Conservation (phyloP, 1,140 invertebrate genomes). For the Monochamus saltuarius region DNA sequence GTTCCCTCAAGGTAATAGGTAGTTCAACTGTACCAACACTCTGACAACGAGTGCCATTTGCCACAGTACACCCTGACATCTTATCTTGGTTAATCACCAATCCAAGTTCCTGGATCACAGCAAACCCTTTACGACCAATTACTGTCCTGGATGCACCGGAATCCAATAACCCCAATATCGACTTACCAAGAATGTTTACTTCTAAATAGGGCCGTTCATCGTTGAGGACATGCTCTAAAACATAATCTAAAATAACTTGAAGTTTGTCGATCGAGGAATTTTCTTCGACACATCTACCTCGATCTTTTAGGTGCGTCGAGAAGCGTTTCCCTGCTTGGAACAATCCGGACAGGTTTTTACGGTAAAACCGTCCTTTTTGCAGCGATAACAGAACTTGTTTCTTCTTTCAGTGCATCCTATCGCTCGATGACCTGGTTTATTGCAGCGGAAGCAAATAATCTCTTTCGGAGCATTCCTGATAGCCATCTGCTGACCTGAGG, state of each 20-base stretch:
- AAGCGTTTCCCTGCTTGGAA: constrained; percentile 1
- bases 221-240: constrained; percentile 2
- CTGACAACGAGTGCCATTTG: constrained; percentile 20
- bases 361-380: too few species aligned
- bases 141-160: constrained; percentile 10
- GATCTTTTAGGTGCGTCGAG: neutral
- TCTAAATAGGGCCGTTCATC: constrained; percentile 16
- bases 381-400: neutral
- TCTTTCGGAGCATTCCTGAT: neutral
- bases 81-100: too few species aligned
- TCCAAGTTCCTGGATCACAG: constrained; percentile 3
- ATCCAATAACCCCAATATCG: constrained; percentile 13
- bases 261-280: neutral
- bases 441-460: constrained; percentile 11
- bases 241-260: too few species aligned
- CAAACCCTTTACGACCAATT: constrained; percentile 6
- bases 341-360: constrained; percentile 15
- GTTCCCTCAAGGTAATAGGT: neutral
- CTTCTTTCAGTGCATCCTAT: neutral
- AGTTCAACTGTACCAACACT: constrained; percentile 7
- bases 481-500: neutral
- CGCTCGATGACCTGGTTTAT: constrained; percentile 3
- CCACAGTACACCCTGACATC: constrained; percentile 19
- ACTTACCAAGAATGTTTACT: constrained; percentile 15
- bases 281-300: neutral